phyloP scores from a whole-genome alignment of 2,888 invertebrate species.

The Diarsia mendica region DNA sequence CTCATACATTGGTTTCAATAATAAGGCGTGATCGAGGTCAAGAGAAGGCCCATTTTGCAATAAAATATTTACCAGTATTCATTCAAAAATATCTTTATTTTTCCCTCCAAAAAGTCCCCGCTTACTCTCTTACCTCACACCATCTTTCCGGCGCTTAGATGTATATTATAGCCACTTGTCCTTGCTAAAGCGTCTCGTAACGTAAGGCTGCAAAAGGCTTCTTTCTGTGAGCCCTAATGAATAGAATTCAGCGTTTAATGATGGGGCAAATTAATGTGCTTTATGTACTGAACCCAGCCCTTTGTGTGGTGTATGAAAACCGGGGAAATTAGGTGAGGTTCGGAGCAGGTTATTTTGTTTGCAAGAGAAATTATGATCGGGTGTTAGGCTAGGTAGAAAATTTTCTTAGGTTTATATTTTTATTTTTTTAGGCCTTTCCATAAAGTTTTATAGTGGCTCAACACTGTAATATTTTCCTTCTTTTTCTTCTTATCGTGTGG shows the following conservation, averaged over 20 bases:
- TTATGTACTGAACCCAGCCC: slow-evolving; percentile 22
- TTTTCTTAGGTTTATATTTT: neutral
- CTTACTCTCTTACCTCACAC: neutral
- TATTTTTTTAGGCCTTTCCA: neutral
- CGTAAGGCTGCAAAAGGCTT: slow-evolving; percentile 69
- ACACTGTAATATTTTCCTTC: neutral
- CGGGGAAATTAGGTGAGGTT: slow-evolving; percentile 22
- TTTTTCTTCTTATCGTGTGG: too few species aligned
- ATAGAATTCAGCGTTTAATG: slow-evolving; percentile 66
- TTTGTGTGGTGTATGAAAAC: slow-evolving; percentile 34
- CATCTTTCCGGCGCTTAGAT: slow-evolving; percentile 16
- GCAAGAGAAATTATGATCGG: neutral
- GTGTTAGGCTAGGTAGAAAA: neutral
- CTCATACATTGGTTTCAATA: too few species aligned
- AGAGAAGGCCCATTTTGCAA: too few species aligned
- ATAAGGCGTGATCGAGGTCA: too few species aligned
- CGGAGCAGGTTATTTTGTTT: slow-evolving; percentile 8
- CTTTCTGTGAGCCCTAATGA: slow-evolving; percentile 65
- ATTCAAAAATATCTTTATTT: neutral
- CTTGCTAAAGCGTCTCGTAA: slow-evolving; percentile 55
- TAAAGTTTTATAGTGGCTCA: neutral
- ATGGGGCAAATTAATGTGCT: slow-evolving; percentile 55
- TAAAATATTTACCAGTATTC: neutral
- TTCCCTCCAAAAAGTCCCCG: neutral
- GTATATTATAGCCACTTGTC: slow-evolving; percentile 55